A percentile compares a stretch with the other conserved stretches of the same genome.
These are phyloP conservation scores for Litocranius walleri DNA, from an alignment of 2,113 vertebrate species.

Conservation along the genomic window DNA sequence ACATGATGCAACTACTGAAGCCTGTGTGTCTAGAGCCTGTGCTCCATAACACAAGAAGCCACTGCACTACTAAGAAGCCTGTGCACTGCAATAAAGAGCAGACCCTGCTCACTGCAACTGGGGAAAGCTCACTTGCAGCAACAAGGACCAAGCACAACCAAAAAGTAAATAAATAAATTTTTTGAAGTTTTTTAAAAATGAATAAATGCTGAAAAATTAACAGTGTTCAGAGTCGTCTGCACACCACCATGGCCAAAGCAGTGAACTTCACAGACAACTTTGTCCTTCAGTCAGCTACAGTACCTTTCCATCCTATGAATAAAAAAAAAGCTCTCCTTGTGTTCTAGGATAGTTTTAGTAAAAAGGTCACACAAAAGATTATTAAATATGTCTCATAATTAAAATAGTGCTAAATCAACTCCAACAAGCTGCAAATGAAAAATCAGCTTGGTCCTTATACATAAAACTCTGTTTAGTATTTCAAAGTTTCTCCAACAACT, in stretches of 20 bases:
- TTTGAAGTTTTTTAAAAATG: background rate
- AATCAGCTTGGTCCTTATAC: background rate
- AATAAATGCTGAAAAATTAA: background rate
- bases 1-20: background rate
- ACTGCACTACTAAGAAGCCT: background rate
- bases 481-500: constrained; percentile 3
- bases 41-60: background rate
- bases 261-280: background rate
- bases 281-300: background rate
- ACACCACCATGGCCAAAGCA: background rate
- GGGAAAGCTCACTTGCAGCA: background rate
- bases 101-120: background rate
- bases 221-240: background rate
- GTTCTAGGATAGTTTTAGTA: background rate
- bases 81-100: background rate
- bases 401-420: background rate
- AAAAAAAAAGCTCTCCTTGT: background rate
- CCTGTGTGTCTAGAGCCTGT: background rate
- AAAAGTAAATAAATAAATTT: background rate
- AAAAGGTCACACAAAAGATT: background rate
- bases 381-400: background rate
- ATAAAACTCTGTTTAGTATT: background rate
- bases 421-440: background rate
- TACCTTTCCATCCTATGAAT: background rate
- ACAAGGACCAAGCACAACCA: background rate